phyloP scores from a whole-genome alignment of 1,140 invertebrate genomes.

The Drosophila guanche region DNA sequence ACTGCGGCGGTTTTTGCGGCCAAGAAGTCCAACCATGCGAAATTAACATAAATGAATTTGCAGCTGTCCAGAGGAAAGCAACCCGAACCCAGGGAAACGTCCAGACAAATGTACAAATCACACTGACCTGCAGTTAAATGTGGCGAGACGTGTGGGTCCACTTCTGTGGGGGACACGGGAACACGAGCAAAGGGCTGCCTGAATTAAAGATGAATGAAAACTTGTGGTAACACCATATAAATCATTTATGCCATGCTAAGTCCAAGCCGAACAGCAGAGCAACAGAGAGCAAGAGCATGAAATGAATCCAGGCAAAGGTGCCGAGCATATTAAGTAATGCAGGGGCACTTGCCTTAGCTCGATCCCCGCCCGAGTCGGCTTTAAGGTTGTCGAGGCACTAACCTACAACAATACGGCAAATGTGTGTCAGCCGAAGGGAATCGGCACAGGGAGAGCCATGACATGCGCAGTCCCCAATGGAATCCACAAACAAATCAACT shows the following conservation, averaged over 20 bases:
- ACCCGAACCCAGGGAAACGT: constrained; percentile 16
- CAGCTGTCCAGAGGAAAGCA: constrained; percentile 68
- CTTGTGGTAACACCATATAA: constrained; percentile 60
- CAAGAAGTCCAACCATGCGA: constrained; percentile 68
- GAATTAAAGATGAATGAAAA: constrained; percentile 77
- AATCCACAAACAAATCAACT: constrained; percentile 78
- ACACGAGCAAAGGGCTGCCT: not conserved
- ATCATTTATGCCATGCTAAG: constrained; percentile 77
- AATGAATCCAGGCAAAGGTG: constrained; percentile 58
- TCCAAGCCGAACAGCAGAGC: constrained; percentile 18
- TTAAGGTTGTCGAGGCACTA: constrained; percentile 63
- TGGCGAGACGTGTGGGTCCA: constrained; percentile 29
- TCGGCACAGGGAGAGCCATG: not conserved
- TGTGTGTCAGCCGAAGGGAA: constrained; percentile 65
- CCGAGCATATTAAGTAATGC: constrained; percentile 75
- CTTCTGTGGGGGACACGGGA: not conserved
- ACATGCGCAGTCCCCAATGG: constrained; percentile 45
- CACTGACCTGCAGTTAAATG: constrained; percentile 74
- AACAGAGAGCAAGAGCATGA: constrained; percentile 10
- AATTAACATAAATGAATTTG: constrained; percentile 82
- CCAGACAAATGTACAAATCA: constrained; percentile 77
- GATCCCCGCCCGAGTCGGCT: constrained; percentile 10
- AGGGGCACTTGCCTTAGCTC: constrained; percentile 17
- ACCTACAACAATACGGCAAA: constrained; percentile 67
- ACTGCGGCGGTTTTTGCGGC: constrained; percentile 73